Base-by-base conservation (phyloP, 2,113 vertebrate genomes). In the Catharus fuscescens region DNA sequence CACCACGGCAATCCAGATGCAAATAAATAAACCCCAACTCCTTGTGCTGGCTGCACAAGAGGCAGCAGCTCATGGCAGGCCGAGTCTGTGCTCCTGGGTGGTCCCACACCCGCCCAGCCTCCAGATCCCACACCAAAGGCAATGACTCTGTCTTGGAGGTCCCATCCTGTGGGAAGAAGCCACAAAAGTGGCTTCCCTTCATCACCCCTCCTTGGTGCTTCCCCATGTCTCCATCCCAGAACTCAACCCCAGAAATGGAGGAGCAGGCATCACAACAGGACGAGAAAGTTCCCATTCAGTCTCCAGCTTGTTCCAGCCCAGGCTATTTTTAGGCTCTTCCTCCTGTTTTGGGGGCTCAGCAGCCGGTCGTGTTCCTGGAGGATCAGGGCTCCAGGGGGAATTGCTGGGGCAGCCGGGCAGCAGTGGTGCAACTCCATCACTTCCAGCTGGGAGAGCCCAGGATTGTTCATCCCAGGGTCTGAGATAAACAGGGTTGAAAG, bases 41-140 rank as follows among this genome's bases (percentile, higher is more conserved):
- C 25, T 10, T 8, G 29, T 64, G 32, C 81, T 10, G 3, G 28
- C 38, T 4, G 19, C 0, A 5, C 59, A 38, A 64, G 69, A 86
- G 59, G 88, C 81, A 25, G 93, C 60, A 62, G 70, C 54, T 83
- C 42, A 60, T 1, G 0, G 19, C 1, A 1, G 34, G 31, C 16
- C 0, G 0, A 47, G 18, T 15, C 24, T 1, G 0, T 0, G 11
- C 50, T 74, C 36, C 62, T 31, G 76, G 59, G 57, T 50, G 77
- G 64, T 47, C 50, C 42, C 0, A 0, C 0, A 2, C 28, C 38
- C 29, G 6, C 18, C 69, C 59, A 64, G 32, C 25, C 60, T 64
- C 48, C 15, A 10, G 6, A 61, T 40, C 86, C 78, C 70, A 8
- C 74, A 28, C 34, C 8, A 3, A 57, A 40, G 64, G 16, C 69